Percentiles rank a stretch among this genome's conserved stretches.
Conservation (phyloP, 2,113 vertebrate species). For the Pterocles orientalis region DNA sequence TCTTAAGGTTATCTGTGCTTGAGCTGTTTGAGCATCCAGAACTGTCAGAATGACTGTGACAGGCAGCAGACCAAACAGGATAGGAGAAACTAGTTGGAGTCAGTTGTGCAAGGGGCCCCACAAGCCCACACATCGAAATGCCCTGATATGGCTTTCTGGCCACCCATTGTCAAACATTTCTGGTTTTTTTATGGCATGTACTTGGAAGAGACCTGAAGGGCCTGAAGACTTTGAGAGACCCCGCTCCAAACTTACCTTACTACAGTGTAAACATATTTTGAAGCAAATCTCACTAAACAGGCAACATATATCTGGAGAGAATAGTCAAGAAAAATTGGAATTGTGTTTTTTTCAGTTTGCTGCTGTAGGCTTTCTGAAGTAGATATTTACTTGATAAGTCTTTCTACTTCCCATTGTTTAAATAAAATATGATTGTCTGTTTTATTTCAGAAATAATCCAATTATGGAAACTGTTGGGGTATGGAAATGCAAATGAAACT, state of each 20-base stretch:
- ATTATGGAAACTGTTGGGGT: conserved; percentile 1
- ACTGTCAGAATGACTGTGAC: neutral
- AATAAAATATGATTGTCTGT: conserved; percentile 22
- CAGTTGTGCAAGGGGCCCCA: neutral
- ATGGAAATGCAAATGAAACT: conserved; percentile 40
- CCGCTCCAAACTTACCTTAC: neutral
- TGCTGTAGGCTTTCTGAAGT: neutral
- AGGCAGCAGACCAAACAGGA: neutral
- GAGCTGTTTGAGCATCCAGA: neutral
- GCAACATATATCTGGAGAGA: neutral
- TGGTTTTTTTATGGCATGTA: neutral
- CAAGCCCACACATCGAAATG: neutral
- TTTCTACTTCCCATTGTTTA: neutral
- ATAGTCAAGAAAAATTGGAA: neutral
- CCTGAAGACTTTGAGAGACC: neutral
- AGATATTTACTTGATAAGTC: neutral
- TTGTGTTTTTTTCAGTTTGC: neutral
- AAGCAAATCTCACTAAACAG: neutral
- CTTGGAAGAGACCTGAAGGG: neutral
- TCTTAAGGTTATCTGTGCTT: neutral
- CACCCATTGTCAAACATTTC: neutral
- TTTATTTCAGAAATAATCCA: conserved; percentile 30
- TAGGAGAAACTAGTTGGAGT: neutral
- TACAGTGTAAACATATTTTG: neutral
- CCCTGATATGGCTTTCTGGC: neutral